phyloP scores from a whole-genome alignment of 1,140 invertebrate species.

The Drosophila bifasciata region DNA sequence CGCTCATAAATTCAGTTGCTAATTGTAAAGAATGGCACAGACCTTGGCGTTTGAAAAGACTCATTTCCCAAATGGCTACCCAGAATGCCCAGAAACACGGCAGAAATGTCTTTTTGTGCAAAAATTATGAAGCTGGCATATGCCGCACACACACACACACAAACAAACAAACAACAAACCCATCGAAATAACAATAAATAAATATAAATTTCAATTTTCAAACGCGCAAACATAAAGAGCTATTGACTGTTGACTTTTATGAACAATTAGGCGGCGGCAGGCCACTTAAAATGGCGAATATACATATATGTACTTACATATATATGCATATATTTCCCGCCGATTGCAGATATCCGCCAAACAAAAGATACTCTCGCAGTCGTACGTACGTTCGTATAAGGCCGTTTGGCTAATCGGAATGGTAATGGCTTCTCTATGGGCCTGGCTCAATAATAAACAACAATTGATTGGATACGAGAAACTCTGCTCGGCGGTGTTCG shows the following conservation, averaged over 20 bases:
- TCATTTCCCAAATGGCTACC: slow-evolving; percentile 67
- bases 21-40: slow-evolving; percentile 78
- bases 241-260: slow-evolving; percentile 83
- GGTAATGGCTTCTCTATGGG: slow-evolving; percentile 77
- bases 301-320: slow-evolving; percentile 40
- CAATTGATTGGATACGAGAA: slow-evolving; percentile 78
- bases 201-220: slow-evolving; percentile 82
- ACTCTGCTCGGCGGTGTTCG: slow-evolving; percentile 35
- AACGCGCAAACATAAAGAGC: slow-evolving; percentile 79
- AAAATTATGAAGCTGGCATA: slow-evolving; percentile 72
- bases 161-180: slow-evolving; percentile 39
- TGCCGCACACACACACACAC: slow-evolving; percentile 60
- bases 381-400: slow-evolving; percentile 26
- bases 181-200: slow-evolving; percentile 64
- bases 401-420: slow-evolving; percentile 61
- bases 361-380: slow-evolving; percentile 50
- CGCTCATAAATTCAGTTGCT: slow-evolving; percentile 80
- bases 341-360: slow-evolving; percentile 47
- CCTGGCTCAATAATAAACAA: slow-evolving; percentile 79
- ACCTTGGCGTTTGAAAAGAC: slow-evolving; percentile 71
- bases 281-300: slow-evolving; percentile 75
- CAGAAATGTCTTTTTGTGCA: slow-evolving; percentile 55
- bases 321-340: slow-evolving; percentile 31
- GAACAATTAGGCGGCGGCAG: slow-evolving; percentile 78
- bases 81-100: slow-evolving; percentile 26